Evolutionary conservation across 2,888 invertebrate genomes (phyloP), one percentile per base, ranked within the genome.

Genomic region (Leuctra nigra): DNA sequence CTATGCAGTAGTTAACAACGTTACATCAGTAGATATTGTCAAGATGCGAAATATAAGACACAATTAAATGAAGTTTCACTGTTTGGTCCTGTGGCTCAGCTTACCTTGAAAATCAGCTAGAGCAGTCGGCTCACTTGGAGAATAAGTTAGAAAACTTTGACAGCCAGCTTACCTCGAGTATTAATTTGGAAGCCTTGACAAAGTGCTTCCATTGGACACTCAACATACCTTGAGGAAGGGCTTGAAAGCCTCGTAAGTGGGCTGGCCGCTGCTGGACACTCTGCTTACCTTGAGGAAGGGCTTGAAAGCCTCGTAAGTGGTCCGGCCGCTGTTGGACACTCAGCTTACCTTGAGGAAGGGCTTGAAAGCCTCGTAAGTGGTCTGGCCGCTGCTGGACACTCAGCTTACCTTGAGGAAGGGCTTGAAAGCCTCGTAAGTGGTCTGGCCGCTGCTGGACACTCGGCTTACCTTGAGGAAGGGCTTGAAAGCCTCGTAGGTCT

Each of bases 231-330:
- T 75, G 54, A 78, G 65, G 63, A 78, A 78, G 7, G 75, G 75
- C 46, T 70, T 69, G 58, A 77, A 66, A 16, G 72, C 63, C 56
- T 71, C 68, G 64, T 70, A 71, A 59, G 68, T 71, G 13, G 71
- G 70, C 16, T 64, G 63, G 11, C 67, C 69, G 55, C 68, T 64
- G n/a, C n/a, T n/a, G n/a, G n/a, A n/a, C n/a, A n/a, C n/a, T n/a
- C n/a, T n/a, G n/a, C 56, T 67, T 65, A 76, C 75, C 64, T 75
- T 75, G 54, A 78, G 65, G 63, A 78, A 78, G 7, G 75, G 75
- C 46, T 70, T 69, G 59, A 77, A 66, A 14, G 72, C 63, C 56
- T 71, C 68, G 65, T 70, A 71, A 59, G 68, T 71, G 13, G 71
- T 69, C 16, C 64, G 63, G 11, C 67, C 69, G 56, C 68, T 64